Evolutionary conservation across 2,797 vertebrate species (phyloP), one percentile per base, ranked within the genome.

Genomic region (Staurois parvus): DNA sequence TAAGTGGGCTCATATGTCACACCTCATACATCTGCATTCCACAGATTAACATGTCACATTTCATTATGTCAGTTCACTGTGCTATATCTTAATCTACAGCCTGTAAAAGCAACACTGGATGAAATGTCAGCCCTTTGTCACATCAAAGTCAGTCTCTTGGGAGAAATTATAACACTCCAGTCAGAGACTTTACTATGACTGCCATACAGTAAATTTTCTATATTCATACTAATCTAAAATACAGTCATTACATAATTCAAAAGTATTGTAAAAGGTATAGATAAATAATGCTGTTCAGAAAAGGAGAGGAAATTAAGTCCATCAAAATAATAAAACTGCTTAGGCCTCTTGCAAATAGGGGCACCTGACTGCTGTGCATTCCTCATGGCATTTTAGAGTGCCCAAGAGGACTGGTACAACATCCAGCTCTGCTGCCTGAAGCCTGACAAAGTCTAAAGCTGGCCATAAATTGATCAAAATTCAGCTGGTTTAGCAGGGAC

Each of bases 1-100:
- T 72, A 78, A 83, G 80, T 78, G 75, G 80, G 75, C 76, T 86
- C 59, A 52, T 86, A 72, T 83, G 80, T 86, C 85, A 83, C 85
- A 86, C 80, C 80, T 79, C 80, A 83, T 83, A 66, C 85, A 86
- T 83, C 85, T 79, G 68, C 80, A 86, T 86, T 86, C 85, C 85
- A 79, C 80, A 86, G 85, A 86, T 86, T 86, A 86, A 83, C 69
- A 83, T 83, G 85, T 86, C 85, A 79, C 85, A 79, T 83, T 79
- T 86, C 75, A 83, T 86, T 83, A 83, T 86, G 75, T 81, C 78
- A 81, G 32, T 62, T 64, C 32, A 26, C 30, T 83, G 85, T 45
- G 29, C 72, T 83, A 83, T 86, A 83, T 83, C 80, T 86, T 86
- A 79, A 86, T 74, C 56, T 77, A 76, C 66, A 68, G 32, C 48